Conservation (phyloP, 2,797 vertebrate species). For the Dicrostonyx torquatus region DNA sequence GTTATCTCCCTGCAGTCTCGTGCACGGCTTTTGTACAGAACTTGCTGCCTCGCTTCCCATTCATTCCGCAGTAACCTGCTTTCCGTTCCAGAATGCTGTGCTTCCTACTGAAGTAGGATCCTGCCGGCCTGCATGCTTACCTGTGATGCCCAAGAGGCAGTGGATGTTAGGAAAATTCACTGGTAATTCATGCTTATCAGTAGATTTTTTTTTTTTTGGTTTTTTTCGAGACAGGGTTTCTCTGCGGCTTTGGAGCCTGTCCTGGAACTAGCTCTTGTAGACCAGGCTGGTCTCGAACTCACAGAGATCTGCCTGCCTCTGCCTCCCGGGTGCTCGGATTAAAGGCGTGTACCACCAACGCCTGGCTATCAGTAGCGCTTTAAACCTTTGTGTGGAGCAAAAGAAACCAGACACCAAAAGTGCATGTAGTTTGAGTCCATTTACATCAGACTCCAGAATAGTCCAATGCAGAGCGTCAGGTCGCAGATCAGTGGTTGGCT, state of each 20-base stretch:
- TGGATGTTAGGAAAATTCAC: background rate
- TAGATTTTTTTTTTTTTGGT: too few relatives aligned
- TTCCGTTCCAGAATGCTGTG: background rate
- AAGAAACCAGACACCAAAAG: slow-evolving; percentile 16
- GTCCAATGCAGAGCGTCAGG: background rate
- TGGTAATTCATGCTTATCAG: background rate
- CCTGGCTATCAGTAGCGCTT: too few relatives aligned
- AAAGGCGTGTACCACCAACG: too few relatives aligned
- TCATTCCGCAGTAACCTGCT: background rate
- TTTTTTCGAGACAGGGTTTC: too few relatives aligned
- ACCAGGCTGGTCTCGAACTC: too few relatives aligned
- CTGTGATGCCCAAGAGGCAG: background rate
- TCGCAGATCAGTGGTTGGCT: background rate
- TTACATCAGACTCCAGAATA: slow-evolving; percentile 5
- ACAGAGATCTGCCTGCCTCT: too few relatives aligned
- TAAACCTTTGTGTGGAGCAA: background rate
- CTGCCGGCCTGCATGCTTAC: background rate
- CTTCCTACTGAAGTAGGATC: background rate
- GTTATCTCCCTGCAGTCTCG: background rate
- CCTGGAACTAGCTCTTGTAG: too few relatives aligned
- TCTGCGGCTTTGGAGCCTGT: too few relatives aligned
- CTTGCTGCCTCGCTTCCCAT: background rate
- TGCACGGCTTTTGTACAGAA: background rate
- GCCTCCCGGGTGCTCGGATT: too few relatives aligned
- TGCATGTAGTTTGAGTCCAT: background rate